These are phyloP conservation scores for Balanococcus diminutus DNA, from an alignment of 2,888 invertebrate genomes.

Conservation along the genomic window DNA sequence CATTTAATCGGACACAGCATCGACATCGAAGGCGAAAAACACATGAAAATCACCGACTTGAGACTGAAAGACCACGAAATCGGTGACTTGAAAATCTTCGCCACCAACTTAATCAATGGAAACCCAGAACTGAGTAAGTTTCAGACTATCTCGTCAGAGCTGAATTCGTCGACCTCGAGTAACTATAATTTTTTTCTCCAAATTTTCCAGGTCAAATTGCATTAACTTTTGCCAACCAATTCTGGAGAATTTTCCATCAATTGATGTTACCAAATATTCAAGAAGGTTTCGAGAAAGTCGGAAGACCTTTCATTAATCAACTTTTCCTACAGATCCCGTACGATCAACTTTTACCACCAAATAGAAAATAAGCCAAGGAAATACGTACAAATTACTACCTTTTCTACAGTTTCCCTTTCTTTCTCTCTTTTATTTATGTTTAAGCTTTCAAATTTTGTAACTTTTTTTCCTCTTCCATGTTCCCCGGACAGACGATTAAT, in stretches of 20 bases:
- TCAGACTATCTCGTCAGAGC: too few species aligned
- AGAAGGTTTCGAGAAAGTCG: conserved; percentile 66
- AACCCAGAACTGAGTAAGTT: conserved; percentile 71
- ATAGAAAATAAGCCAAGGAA: conserved; percentile 56
- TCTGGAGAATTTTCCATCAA: conserved; percentile 68
- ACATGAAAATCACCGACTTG: conserved; percentile 67
- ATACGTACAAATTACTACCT: conserved; percentile 23
- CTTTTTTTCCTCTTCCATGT: not conserved
- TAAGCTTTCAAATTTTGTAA: conserved; percentile 29
- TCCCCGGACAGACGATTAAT: not conserved
- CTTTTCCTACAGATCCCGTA: conserved; percentile 67
- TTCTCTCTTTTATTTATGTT: not conserved
- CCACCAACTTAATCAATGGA: conserved; percentile 69
- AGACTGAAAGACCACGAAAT: conserved; percentile 69
- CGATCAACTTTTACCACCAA: conserved; percentile 61
- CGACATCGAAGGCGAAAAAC: conserved; percentile 65
- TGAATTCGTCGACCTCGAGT: too few species aligned
- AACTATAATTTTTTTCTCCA: too few species aligned
- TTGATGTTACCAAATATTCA: conserved; percentile 67
- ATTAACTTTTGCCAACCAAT: conserved; percentile 66
- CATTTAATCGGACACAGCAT: conserved; percentile 67
- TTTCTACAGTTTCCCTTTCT: not conserved
- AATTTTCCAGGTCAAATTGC: conserved; percentile 68
- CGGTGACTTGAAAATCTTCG: conserved; percentile 67
- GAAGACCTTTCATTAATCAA: conserved; percentile 66